Base-by-base conservation (phyloP, 92 coral and sea anemone species). In the Umimayanthus chanpuru region DNA sequence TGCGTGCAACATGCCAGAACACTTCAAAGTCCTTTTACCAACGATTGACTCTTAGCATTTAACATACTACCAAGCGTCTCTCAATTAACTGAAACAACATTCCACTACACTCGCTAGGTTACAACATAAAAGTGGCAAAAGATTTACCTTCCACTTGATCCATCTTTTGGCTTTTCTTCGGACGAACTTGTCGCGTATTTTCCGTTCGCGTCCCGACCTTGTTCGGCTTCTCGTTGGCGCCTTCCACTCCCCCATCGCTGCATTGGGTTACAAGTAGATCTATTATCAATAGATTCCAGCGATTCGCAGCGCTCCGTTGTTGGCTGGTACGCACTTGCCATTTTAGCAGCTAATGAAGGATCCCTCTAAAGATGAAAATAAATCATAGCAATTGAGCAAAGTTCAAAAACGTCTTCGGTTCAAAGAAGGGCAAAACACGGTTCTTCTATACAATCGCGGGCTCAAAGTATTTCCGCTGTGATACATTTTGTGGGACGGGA, bases 261-360 rank as follows among this genome's bases (percentile, higher is more conserved):
- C 40, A 83, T 68, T 49, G 92, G 94, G 67, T 90, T 86, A 61
- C 94, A 92, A 0, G 92, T 86, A 5, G 76, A 11, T 67, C 77
- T 49, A 39, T 83, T 70, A 16, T 83, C 90, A 40, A 92, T 80
- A 29, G 94, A 89, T 79, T 89, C 88, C 70, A 88, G 68, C 20
- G 95, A 90, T 53, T 94, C 89, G 73, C 93, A 88, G 79, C 77
- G 91, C 79, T 95, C 96, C 61, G 98, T 95, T 40, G 99, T 96
- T 21, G 99, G 94, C 82, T 95, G 98, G 80, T 96, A 96, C 21
- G 99, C 96, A 77, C 94, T 88, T 58, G 93, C 96, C 99, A 96
- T 96, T 26, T 83, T 30, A 20, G 14, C 40, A 40, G 41, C 53
- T 30, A n/a, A 70, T 44, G 56, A 68, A 68, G 18, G 3, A 32